Percentiles rank a stretch among this genome's conserved stretches.
Evolutionary conservation across 2,113 vertebrate genomes (phyloP).

Genomic region (Fulica atra): DNA sequence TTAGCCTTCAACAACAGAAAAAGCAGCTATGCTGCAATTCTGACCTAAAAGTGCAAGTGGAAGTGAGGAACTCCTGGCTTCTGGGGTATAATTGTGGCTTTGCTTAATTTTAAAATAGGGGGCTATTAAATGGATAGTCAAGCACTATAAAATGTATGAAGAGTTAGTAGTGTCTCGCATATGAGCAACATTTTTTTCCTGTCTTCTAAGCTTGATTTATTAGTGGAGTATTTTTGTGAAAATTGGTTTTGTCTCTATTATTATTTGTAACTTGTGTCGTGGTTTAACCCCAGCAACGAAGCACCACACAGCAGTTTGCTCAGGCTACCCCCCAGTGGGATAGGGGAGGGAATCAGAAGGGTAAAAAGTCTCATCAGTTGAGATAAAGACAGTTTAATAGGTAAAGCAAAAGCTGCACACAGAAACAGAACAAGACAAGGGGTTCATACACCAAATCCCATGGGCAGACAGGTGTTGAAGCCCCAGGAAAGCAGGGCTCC

Average conservation of each 20-base stretch:
- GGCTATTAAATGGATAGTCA: not conserved
- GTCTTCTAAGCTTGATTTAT: not conserved
- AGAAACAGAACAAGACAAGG: too few relatives aligned
- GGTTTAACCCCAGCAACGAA: too few relatives aligned
- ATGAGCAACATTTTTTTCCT: not conserved
- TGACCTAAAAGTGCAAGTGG: not conserved
- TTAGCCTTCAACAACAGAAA: not conserved
- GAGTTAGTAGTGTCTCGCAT: not conserved
- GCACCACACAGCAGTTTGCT: too few relatives aligned
- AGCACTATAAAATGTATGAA: not conserved
- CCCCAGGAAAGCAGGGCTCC: too few relatives aligned
- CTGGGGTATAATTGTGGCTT: not conserved
- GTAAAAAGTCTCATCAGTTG: too few relatives aligned
- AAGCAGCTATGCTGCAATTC: not conserved
- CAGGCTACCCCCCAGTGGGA: too few relatives aligned
- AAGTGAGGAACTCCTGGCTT: not conserved
- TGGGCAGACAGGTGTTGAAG: too few relatives aligned
- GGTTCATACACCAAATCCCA: too few relatives aligned
- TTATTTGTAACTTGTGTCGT: not conserved
- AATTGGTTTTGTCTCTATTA: not conserved
- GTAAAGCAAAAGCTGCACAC: too few relatives aligned
- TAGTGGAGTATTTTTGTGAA: not conserved
- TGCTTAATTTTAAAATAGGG: not conserved
- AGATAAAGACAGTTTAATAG: too few relatives aligned
- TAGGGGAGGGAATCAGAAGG: too few relatives aligned